Evolutionary conservation across 2,797 vertebrate species (phyloP).

Genomic region (Australoheros facetus): DNA sequence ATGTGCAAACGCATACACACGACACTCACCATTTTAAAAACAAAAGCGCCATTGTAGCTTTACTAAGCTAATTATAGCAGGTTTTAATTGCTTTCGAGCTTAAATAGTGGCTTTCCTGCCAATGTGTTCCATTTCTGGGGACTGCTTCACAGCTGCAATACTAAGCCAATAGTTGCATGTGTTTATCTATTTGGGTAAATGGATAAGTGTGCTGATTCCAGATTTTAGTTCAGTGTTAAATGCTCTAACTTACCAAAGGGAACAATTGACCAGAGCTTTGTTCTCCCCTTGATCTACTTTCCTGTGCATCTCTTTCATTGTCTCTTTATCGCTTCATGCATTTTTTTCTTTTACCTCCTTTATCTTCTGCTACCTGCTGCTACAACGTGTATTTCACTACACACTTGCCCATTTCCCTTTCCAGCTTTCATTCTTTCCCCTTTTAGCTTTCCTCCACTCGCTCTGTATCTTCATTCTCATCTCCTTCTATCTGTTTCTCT

Average conservation of each 20-base stretch:
- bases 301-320: background rate
- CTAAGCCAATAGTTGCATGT: slow-evolving; percentile 8
- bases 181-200: background rate
- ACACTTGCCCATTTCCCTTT: background rate
- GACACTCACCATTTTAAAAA: background rate
- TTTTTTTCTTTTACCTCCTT: background rate
- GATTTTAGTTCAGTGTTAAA: background rate
- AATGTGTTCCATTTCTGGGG: slow-evolving; percentile 33
- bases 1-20: background rate
- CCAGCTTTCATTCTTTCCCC: background rate
- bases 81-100: slow-evolving; percentile 53
- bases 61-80: slow-evolving; percentile 48
- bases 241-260: background rate
- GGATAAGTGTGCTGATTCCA: background rate
- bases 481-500: slow-evolving; percentile 1
- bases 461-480: background rate
- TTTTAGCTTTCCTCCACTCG: background rate
- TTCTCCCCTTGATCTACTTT: background rate
- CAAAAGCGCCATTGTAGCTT: slow-evolving; percentile 27
- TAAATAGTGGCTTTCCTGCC: slow-evolving; percentile 38
- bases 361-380: background rate
- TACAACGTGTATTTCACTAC: background rate
- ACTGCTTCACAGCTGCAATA: slow-evolving; percentile 10
- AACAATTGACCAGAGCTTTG: background rate
- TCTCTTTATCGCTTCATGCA: background rate